These are phyloP conservation scores for Cotesia glomerata DNA, from an alignment of 1,140 invertebrate genomes.

Conservation along the genomic window DNA sequence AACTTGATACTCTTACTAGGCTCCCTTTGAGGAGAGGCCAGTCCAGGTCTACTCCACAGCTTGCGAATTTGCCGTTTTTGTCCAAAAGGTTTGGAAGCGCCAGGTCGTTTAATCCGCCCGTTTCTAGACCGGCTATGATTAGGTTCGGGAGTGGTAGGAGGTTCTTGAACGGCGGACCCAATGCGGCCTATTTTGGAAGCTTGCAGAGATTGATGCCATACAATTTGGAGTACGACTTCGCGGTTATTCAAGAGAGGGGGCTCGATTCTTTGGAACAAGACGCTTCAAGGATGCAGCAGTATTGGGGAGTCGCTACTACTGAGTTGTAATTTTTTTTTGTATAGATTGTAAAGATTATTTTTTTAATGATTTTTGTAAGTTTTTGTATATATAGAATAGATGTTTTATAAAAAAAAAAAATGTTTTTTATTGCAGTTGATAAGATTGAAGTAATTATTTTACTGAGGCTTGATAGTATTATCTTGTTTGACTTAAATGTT, in stretches of 20 bases:
- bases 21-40: slow-evolving; percentile 63
- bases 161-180: slow-evolving; percentile 73
- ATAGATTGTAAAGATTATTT: no score
- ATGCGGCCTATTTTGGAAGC: slow-evolving; percentile 85
- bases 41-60: slow-evolving; percentile 57
- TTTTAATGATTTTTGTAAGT: no score
- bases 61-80: slow-evolving; percentile 65
- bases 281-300: slow-evolving; percentile 79
- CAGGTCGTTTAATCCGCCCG: slow-evolving; percentile 71
- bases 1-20: slow-evolving; percentile 80
- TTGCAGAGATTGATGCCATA: slow-evolving; percentile 83
- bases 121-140: slow-evolving; percentile 53
- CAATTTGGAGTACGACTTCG: slow-evolving; percentile 84
- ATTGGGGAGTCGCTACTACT: slow-evolving; percentile 86
- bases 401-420: no score
- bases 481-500: no score
- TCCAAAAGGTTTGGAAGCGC: slow-evolving; percentile 81
- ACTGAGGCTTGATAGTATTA: no score
- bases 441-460: no score
- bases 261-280: slow-evolving; percentile 79
- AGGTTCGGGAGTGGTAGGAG: slow-evolving; percentile 62
- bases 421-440: no score
- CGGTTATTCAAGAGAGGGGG: slow-evolving; percentile 77
- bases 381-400: no score
- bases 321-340: slow-evolving; percentile 66